Percentiles rank a stretch among this genome's conserved stretches.
These are phyloP conservation scores for Lacanobia oleracea DNA, from an alignment of 2,888 invertebrate species.

Conservation along the genomic window DNA sequence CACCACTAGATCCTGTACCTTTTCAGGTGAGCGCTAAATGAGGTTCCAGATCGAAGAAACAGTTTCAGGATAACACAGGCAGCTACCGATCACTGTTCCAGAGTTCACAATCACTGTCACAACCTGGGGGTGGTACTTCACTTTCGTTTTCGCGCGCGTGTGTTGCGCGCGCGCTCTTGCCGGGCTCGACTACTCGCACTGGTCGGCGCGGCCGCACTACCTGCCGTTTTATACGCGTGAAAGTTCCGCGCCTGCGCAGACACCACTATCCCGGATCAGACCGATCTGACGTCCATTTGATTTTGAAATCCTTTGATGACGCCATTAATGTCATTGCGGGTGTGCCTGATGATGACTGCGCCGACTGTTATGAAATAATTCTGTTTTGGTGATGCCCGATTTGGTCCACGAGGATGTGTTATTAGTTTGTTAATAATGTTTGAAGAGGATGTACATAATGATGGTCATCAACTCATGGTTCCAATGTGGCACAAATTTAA, in stretches of 20 bases:
- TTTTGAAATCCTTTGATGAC: slow-evolving; percentile 87
- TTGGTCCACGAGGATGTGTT: slow-evolving; percentile 26
- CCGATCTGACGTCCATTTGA: slow-evolving; percentile 76
- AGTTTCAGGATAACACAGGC: slow-evolving; percentile 88
- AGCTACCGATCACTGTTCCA: slow-evolving; percentile 89
- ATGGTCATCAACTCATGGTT: background rate
- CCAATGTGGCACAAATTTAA: background rate
- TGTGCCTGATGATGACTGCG: slow-evolving; percentile 44
- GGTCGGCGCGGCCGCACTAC: slow-evolving; percentile 84
- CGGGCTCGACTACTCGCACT: slow-evolving; percentile 78
- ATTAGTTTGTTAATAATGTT: slow-evolving; percentile 6
- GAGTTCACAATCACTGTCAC: slow-evolving; percentile 87
- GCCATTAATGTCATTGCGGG: slow-evolving; percentile 73
- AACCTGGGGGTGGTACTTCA: slow-evolving; percentile 78
- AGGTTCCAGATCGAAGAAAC: slow-evolving; percentile 80
- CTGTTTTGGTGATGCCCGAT: slow-evolving; percentile 11
- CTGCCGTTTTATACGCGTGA: slow-evolving; percentile 88
- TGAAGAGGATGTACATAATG: slow-evolving; percentile 5
- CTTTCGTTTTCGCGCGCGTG: slow-evolving; percentile 86
- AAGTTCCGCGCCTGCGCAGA: slow-evolving; percentile 83
- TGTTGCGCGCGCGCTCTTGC: slow-evolving; percentile 75
- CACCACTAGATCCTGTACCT: slow-evolving; percentile 82
- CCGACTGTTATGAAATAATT: slow-evolving; percentile 49
- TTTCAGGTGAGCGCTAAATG: slow-evolving; percentile 78
- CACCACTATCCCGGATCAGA: slow-evolving; percentile 85